Base-by-base conservation (phyloP, 2,797 vertebrate genomes). In the Clarias platycephalus region DNA sequence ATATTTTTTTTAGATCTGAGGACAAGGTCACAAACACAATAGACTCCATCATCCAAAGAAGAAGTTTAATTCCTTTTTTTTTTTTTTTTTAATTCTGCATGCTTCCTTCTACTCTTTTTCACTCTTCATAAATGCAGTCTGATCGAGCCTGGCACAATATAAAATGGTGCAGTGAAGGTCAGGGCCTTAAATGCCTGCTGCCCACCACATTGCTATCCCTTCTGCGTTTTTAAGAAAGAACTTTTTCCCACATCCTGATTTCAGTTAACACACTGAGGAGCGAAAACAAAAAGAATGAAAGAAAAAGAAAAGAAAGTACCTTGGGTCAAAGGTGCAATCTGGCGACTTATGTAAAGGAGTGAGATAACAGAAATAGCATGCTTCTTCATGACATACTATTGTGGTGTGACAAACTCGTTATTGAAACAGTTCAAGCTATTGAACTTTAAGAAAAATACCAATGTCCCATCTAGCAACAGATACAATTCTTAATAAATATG, bases 11-110 rank as follows among this genome's bases (percentile, higher is more conserved):
- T n/a, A 75, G 68, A 66, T 86, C 49, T 72, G 74, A 71, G 81
- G 58, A 89, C 90, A 91, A 91, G 86, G 91, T 83, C 85, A 90
- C 66, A 34, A 37, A 28, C 83, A 89, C 89, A 91, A 89, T 85
- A 67, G 87, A 76, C 67, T 84, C 49, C 66, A 88, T 84, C 82
- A 83, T 66, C 64, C 72, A 70, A 85, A 84, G 74, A 83, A 84
- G 53, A 60, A 68, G 78, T n/a, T n/a, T n/a, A n/a, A n/a, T n/a
- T n/a, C n/a, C n/a, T n/a, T n/a, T n/a, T n/a, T n/a, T n/a, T n/a
- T n/a, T n/a, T n/a, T n/a, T n/a, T n/a, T n/a, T 62, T 85, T 84
- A 84, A 20, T 26, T 62, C 63, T 16, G 75, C 82, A 67, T 62
- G 72, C 28, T 72, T 77, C 67, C 79, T 80, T 66, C 31, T 60